Percentiles rank a stretch among this genome's conserved stretches.
These are phyloP conservation scores for Saturnia japonica DNA, from an alignment of 2,888 invertebrate species.

Conservation along the genomic window DNA sequence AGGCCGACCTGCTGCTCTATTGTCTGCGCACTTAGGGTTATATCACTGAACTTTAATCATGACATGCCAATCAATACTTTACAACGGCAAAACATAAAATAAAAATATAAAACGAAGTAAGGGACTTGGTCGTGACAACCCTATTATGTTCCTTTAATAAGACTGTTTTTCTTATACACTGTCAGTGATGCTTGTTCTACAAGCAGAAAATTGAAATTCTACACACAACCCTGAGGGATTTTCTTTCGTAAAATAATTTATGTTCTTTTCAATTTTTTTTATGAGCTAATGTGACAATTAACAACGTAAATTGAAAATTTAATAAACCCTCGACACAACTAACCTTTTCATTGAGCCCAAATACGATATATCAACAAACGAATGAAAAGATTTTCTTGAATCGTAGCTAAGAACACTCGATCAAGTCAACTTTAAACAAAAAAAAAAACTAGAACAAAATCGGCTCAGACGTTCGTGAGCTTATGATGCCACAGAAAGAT, in stretches of 20 bases:
- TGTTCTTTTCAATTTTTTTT: not conserved
- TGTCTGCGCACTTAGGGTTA: conserved; percentile 47
- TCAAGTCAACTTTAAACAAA: too few species aligned
- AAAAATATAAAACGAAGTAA: conserved; percentile 34
- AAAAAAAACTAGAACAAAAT: too few species aligned
- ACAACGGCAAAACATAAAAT: conserved; percentile 26
- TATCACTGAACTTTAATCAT: conserved; percentile 48
- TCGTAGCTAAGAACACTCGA: too few species aligned
- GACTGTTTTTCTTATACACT: conserved; percentile 55
- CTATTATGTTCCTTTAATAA: conserved; percentile 55
- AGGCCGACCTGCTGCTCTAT: conserved; percentile 46
- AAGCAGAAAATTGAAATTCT: conserved; percentile 72
- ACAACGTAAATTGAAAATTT: too few species aligned
- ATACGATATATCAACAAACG: too few species aligned
- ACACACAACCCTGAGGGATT: conserved; percentile 51
- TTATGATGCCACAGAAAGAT: too few species aligned
- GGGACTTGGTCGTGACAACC: conserved; percentile 51
- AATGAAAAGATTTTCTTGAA: too few species aligned
- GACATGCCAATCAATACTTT: conserved; percentile 49
- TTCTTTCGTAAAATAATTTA: conserved; percentile 48
- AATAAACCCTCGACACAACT: too few species aligned
- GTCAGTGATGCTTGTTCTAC: conserved; percentile 62
- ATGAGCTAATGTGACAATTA: too few species aligned
- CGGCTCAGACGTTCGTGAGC: too few species aligned
- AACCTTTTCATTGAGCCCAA: too few species aligned